Base-by-base conservation (phyloP, 2,888 invertebrate genomes). In the Drosophila mettleri region DNA sequence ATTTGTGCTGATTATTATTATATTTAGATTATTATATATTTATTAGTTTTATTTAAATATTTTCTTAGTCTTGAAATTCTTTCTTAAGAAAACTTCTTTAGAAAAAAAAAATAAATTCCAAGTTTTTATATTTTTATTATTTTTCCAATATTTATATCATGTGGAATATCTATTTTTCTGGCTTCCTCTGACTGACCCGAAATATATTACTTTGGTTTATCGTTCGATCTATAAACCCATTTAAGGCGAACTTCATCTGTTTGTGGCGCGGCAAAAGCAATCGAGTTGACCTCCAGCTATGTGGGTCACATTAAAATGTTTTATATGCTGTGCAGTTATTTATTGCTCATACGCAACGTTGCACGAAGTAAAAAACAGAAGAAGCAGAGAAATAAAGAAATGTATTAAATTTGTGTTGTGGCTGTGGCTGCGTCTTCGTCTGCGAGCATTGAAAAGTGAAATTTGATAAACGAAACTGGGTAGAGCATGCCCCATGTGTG, bases 311-410 rank as follows among this genome's bases (percentile, higher is more conserved):
- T 14, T 46, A 55, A 73, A 51, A n/a, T 43, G 20, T 18, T 55
- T 58, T 9, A 57, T 27, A 31, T 16, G 45, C 45, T 29, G 3
- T 18, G 3, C 43, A 52, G 22, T 61, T 55, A 60, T 77, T 72
- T 80, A 60, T 78, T 61, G 63, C 73, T 31, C 78, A 72, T 77
- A 78, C 78, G 78, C 69, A 72, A 54, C 52, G 55, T 80, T 45
- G 27, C 33, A 34, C 49, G 3, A 10, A 20, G 31, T 3, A n/a
- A 29, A 29, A 7, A 12, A 9, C n/a, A n/a, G n/a, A n/a, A n/a
- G n/a, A n/a, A n/a, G n/a, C n/a, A n/a, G n/a, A n/a, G n/a, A n/a
- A n/a, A n/a, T n/a, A n/a, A n/a, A 14, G 6, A 43, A 43, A 22
- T 43, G 22, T n/a, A 43, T 43, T 24, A 4, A 43, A 55, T 29